Evolutionary conservation across 1,140 invertebrate species (phyloP).

Genomic region (Danaus plexippus): DNA sequence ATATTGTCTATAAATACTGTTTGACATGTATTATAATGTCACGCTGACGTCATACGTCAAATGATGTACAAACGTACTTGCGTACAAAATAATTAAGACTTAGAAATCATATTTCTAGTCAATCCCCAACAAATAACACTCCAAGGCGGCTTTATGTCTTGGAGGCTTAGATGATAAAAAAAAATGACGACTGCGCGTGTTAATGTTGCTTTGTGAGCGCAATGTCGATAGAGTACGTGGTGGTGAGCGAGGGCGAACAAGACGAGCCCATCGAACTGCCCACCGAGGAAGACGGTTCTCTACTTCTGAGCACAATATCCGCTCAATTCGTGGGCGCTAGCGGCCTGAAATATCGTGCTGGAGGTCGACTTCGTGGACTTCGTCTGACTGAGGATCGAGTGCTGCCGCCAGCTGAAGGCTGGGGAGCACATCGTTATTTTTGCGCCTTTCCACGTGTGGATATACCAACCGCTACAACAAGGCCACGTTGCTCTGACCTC

Average conservation of each 20-base stretch:
- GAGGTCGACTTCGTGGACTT: conserved; percentile 85
- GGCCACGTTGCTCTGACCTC: conserved; percentile 87
- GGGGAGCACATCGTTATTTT: conserved; percentile 59
- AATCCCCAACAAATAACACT: conserved; percentile 7
- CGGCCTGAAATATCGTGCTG: conserved; percentile 90
- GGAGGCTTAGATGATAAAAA: conserved; percentile 38
- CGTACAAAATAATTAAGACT: conserved; percentile 16
- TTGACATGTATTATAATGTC: conserved; percentile 20
- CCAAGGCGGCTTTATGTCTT: conserved; percentile 19
- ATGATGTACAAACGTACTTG: conserved; percentile 21
- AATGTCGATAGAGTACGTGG: conserved; percentile 72
- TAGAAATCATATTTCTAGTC: conserved; percentile 4
- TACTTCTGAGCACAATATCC: conserved; percentile 85
- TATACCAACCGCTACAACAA: conserved; percentile 72
- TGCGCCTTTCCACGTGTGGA: conserved; percentile 62
- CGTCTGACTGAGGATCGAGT: conserved; percentile 85
- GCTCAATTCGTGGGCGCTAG: conserved; percentile 91
- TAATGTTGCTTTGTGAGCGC: conserved; percentile 40
- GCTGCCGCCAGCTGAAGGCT: conserved; percentile 61
- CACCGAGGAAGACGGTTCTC: conserved; percentile 86
- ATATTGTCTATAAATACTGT: too few relatives aligned
- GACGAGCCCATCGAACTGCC: conserved; percentile 92
- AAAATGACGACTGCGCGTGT: conserved; percentile 38
- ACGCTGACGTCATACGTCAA: conserved; percentile 41
- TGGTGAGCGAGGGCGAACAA: conserved; percentile 85